Base-by-base conservation (phyloP, 2,888 invertebrate species). In the Cyclophora albipunctata region DNA sequence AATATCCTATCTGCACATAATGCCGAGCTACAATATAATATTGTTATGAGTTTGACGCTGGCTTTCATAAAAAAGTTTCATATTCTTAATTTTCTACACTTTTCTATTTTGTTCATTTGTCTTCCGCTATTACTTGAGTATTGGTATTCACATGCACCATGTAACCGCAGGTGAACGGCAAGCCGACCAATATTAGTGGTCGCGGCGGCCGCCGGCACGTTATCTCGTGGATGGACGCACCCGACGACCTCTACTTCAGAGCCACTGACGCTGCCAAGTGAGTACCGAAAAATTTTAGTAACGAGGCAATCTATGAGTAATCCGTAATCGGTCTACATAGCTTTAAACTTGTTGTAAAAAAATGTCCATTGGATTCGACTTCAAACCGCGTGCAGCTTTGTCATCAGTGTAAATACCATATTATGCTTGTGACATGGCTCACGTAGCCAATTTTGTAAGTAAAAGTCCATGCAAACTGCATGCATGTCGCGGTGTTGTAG, bases 221-320 rank as follows among this genome's bases (percentile, higher is more conserved):
- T 69, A 96, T 98, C 78, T 97, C 97, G 75, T 98, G 97, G 97
- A 97, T 97, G 94, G 98, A 98, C 84, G 98, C 98, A 52, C 98
- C 98, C 34, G 98, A 98, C 79, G 98, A 98, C 90, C 95, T 98
- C 61, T 98, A 96, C 89, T 98, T 97, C 89, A 92, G 95, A 79
- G 97, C 97, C 67, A 96, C 96, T 45, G 95, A 96, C 67, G 91
- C 92, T 66, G 95, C 95, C 86, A 98, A 95, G 98, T 97, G 89
- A 91, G 93, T 90, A 43, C 20, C 5, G 43, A n/a, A n/a, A n/a
- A n/a, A n/a, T n/a, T n/a, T n/a, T n/a, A n/a, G n/a, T n/a, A n/a
- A 7, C 6, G 7, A 3, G 33, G 7, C 20, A 20, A 20, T 20
- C 20, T 20, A 20, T 20, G 20, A n/a, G n/a, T n/a, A n/a, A n/a